A percentile compares a stretch with the other conserved stretches of the same genome.
These are phyloP conservation scores for Helicoverpa assulta DNA, from an alignment of 2,888 invertebrate species.

Conservation along the genomic window DNA sequence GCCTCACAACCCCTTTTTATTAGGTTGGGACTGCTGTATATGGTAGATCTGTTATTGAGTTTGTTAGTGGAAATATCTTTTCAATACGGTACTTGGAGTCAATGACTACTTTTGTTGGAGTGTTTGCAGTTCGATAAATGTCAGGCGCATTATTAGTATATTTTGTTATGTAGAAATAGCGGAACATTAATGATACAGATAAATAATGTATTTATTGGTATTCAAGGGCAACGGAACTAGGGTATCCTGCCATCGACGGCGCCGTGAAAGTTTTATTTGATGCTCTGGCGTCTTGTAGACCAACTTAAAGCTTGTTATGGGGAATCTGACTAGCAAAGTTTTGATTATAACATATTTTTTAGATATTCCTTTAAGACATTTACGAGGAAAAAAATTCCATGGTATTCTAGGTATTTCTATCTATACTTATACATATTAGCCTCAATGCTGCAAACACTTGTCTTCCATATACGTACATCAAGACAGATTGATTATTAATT, in stretches of 20 bases:
- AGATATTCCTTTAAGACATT: constrained; percentile 17
- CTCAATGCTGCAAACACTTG: constrained; percentile 11
- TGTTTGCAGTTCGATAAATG: constrained; percentile 19
- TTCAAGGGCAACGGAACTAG: constrained; percentile 38
- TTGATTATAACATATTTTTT: constrained; percentile 14
- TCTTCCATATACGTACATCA: constrained; percentile 24
- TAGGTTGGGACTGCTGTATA: neutral
- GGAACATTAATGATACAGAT: constrained; percentile 25
- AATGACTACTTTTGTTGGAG: neutral
- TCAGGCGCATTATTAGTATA: constrained; percentile 12
- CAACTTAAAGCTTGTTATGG: neutral
- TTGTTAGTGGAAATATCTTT: neutral
- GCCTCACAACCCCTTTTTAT: constrained; percentile 4
- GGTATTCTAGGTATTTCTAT: neutral
- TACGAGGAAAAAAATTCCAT: too few species aligned
- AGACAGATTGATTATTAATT: constrained; percentile 29
- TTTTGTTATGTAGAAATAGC: constrained; percentile 17
- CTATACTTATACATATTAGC: constrained; percentile 1
- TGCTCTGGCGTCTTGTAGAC: constrained; percentile 9
- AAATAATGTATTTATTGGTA: constrained; percentile 34
- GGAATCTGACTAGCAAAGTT: constrained; percentile 3
- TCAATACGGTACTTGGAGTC: neutral
- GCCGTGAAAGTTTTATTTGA: constrained; percentile 35
- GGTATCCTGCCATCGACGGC: constrained; percentile 18
- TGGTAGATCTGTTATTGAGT: neutral